Percentiles rank a stretch among this genome's conserved stretches.
Evolutionary conservation across 2,797 vertebrate genomes (phyloP).

Genomic region (Menidia menidia): DNA sequence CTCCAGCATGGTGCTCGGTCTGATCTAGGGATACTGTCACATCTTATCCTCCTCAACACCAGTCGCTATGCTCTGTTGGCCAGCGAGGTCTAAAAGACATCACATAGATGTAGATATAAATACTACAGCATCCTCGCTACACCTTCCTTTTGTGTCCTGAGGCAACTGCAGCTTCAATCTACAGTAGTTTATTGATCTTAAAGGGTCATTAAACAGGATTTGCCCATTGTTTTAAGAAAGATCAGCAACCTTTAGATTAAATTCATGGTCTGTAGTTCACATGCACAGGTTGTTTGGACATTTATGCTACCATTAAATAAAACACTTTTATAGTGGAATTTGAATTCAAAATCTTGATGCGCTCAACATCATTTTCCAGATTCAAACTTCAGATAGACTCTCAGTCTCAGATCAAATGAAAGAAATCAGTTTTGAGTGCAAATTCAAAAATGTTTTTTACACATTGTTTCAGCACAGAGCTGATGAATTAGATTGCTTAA

Average conservation of each 20-base stretch:
- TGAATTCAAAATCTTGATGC: background rate
- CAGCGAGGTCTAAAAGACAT: constrained; percentile 38
- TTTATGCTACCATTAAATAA: background rate
- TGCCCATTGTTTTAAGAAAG: constrained; percentile 4
- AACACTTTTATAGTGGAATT: background rate
- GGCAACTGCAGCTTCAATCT: constrained; percentile 23
- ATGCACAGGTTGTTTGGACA: background rate
- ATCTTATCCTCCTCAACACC: constrained; percentile 58
- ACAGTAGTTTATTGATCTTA: constrained; percentile 22
- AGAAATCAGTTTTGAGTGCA: background rate
- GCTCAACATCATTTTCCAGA: background rate
- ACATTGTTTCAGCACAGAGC: background rate
- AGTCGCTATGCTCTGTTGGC: constrained; percentile 47
- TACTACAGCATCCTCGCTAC: constrained; percentile 39
- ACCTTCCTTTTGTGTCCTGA: constrained; percentile 35
- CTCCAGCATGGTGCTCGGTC: constrained; percentile 57
- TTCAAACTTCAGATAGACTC: background rate
- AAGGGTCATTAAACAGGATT: constrained; percentile 17
- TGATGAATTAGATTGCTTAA: background rate
- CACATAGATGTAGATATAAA: constrained; percentile 60
- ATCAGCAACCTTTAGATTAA: constrained; percentile 22
- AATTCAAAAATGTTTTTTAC: background rate
- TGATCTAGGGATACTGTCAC: constrained; percentile 70
- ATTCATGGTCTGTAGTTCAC: background rate
- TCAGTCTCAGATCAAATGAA: background rate